Evolutionary conservation across 2,888 invertebrate species (phyloP).

Genomic region (Dryobota labecula): DNA sequence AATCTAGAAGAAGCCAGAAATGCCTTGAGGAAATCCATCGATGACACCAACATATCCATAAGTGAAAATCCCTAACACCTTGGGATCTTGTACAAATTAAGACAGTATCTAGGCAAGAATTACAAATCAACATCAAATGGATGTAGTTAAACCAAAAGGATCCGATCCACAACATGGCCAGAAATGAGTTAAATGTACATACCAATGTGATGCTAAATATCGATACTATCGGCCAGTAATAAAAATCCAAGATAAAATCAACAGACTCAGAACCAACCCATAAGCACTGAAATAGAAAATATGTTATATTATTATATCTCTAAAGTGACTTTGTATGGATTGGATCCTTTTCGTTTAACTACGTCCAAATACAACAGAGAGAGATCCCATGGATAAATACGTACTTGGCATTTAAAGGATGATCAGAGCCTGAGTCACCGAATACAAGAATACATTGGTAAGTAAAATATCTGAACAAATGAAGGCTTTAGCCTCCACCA

Average conservation of each 20-base stretch:
- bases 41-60: not conserved
- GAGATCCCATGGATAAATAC: not conserved
- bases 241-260: too few species aligned
- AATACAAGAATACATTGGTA: not conserved
- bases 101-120: not conserved
- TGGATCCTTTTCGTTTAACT: too few species aligned
- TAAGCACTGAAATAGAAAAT: too few species aligned
- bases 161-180: too few species aligned
- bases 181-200: too few species aligned
- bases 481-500: not conserved
- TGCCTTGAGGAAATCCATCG: not conserved
- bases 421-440: not conserved
- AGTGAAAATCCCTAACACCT: not conserved
- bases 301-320: too few species aligned
- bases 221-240: too few species aligned
- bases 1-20: not conserved
- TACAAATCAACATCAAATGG: not conserved
- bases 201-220: too few species aligned
- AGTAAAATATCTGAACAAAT: not conserved
- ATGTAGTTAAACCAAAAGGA: too few species aligned
- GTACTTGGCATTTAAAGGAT: not conserved
- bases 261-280: too few species aligned
- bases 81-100: not conserved
- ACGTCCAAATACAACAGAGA: not conserved
- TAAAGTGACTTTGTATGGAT: too few species aligned